These are phyloP conservation scores for Cryptoprocta ferox DNA, from an alignment of 2,797 vertebrate genomes.

Conservation along the genomic window DNA sequence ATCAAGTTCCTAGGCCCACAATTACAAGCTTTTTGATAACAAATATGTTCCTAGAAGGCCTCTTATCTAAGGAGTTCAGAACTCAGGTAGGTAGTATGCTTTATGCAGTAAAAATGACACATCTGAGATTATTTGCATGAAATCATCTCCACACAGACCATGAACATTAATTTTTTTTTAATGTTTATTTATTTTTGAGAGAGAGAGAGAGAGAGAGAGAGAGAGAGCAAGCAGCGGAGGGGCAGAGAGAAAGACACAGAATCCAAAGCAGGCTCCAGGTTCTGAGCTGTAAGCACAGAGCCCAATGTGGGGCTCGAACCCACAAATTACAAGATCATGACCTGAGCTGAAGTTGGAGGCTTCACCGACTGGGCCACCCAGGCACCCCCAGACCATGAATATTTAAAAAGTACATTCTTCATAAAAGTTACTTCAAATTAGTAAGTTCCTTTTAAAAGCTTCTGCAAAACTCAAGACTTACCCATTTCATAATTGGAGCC, in stretches of 20 bases:
- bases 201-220: too few relatives aligned
- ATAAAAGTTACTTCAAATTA: constrained; percentile 58
- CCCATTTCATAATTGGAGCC: constrained; percentile 99
- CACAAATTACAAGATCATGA: too few relatives aligned
- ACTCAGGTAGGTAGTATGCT: background rate
- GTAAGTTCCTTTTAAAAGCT: background rate
- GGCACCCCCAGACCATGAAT: background rate
- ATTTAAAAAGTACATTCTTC: constrained; percentile 34
- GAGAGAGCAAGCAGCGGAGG: too few relatives aligned
- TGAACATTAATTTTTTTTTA: background rate
- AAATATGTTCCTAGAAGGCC: constrained; percentile 3
- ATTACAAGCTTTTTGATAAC: background rate
- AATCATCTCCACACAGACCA: constrained; percentile 14
- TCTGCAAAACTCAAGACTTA: constrained; percentile 83
- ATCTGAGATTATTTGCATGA: constrained; percentile 23
- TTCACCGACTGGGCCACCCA: too few relatives aligned
- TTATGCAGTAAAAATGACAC: background rate
- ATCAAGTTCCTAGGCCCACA: background rate
- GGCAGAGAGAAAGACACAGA: too few relatives aligned
- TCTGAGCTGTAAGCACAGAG: too few relatives aligned
- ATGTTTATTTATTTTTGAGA: too few relatives aligned
- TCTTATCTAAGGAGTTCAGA: constrained; percentile 40
- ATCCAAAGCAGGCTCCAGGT: too few relatives aligned
- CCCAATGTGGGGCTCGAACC: too few relatives aligned
- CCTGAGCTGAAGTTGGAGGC: too few relatives aligned